phyloP scores from a whole-genome alignment of 1,140 invertebrate species.

The Aphis gossypii region DNA sequence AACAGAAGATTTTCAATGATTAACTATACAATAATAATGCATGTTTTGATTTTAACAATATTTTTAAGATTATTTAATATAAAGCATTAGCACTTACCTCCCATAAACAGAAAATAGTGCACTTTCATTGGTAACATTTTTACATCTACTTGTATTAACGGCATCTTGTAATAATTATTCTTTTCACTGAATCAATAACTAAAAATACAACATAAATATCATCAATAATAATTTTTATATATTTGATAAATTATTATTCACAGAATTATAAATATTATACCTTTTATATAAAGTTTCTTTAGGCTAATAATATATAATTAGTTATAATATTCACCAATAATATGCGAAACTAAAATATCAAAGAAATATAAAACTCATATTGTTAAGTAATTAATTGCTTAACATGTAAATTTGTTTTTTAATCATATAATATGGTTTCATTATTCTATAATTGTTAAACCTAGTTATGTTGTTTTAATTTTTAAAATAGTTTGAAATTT shows the following conservation, averaged over 20 bases:
- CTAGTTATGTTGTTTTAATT: neutral
- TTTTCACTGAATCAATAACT: neutral
- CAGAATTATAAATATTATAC: neutral
- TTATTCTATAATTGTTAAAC: neutral
- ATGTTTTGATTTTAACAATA: neutral
- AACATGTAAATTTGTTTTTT: neutral
- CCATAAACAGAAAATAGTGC: constrained; percentile 88
- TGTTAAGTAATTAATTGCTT: neutral
- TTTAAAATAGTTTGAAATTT: neutral
- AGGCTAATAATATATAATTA: neutral
- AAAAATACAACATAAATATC: neutral
- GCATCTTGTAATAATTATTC: constrained; percentile 61
- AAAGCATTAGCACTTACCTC: constrained; percentile 70
- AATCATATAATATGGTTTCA: neutral
- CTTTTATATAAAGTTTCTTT: neutral
- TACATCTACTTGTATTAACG: constrained; percentile 71
- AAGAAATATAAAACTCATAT: neutral
- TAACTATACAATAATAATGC: neutral
- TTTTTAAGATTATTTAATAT: neutral
- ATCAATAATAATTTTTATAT: neutral
- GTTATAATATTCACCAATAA: neutral
- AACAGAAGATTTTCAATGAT: neutral
- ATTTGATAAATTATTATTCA: neutral
- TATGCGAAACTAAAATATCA: neutral
- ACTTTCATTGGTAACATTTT: constrained; percentile 83